Conservation (phyloP, 2,113 vertebrate species). For the Stercorarius parasiticus region DNA sequence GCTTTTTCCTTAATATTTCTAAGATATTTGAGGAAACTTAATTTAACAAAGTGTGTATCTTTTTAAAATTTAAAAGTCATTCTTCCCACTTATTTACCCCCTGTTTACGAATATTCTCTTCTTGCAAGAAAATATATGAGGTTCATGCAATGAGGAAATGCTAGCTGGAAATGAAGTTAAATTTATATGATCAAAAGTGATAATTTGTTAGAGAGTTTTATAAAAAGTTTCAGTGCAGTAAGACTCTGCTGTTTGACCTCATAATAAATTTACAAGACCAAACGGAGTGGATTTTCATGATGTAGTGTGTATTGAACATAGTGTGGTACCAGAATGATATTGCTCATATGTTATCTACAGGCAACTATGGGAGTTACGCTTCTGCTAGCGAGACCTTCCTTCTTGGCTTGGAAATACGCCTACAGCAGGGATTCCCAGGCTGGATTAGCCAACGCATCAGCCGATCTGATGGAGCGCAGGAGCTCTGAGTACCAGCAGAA, state of each 20-base stretch:
- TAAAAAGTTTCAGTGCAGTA: not conserved
- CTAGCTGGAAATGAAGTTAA: not conserved
- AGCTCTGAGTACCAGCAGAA: not conserved
- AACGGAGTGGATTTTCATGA: not conserved
- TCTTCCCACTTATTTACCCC: not conserved
- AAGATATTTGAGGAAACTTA: fast-evolving
- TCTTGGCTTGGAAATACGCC: not conserved
- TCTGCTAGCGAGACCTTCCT: not conserved
- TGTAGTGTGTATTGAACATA: not conserved
- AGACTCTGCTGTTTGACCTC: not conserved
- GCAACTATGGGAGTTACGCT: not conserved
- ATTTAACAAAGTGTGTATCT: not conserved
- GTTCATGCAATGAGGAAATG: not conserved
- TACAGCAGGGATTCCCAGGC: not conserved
- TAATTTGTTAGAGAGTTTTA: too few relatives aligned
- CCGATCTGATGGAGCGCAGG: not conserved
- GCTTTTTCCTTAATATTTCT: fast-evolving
- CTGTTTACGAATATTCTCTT: not conserved
- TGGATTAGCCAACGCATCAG: not conserved
- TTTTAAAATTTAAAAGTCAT: not conserved
- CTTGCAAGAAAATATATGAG: not conserved
- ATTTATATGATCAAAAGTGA: not conserved
- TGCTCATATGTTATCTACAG: not conserved
- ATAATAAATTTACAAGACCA: not conserved
- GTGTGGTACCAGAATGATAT: not conserved